Evolutionary conservation across 2,113 vertebrate species (phyloP).

Genomic region (Anolis sagrei): DNA sequence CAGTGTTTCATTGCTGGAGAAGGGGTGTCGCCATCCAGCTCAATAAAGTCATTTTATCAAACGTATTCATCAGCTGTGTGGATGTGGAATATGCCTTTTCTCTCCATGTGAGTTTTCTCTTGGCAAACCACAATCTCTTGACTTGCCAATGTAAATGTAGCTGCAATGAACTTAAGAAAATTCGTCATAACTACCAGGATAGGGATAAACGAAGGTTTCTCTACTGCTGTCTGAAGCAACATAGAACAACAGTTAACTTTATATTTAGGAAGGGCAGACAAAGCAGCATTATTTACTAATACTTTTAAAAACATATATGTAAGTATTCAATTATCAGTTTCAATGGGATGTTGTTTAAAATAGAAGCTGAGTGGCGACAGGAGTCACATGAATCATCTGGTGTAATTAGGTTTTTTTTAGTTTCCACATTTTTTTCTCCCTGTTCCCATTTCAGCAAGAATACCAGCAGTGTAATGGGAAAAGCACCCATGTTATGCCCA

Average conservation of each 20-base stretch:
- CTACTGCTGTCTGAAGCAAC: conserved; percentile 49
- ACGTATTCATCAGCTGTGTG: conserved; percentile 38
- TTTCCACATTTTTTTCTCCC: conserved; percentile 19
- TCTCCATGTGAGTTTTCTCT: conserved; percentile 37
- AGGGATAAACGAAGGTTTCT: conserved; percentile 65
- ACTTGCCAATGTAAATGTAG: conserved; percentile 66
- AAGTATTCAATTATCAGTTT: conserved; percentile 59
- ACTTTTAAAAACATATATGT: conserved; percentile 55
- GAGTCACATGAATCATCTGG: conserved; percentile 68
- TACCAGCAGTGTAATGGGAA: conserved; percentile 35
- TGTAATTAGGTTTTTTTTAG: conserved; percentile 31
- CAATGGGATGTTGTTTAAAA: conserved; percentile 68
- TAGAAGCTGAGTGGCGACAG: conserved; percentile 56
- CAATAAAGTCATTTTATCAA: conserved; percentile 47
- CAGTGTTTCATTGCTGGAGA: conserved; percentile 4
- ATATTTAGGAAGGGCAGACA: conserved; percentile 62
- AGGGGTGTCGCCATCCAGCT: conserved; percentile 1
- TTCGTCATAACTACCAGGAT: conserved; percentile 54
- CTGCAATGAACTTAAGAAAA: conserved; percentile 53
- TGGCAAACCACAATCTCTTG: conserved; percentile 53
- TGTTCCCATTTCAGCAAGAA: conserved; percentile 40
- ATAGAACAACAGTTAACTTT: conserved; percentile 56
- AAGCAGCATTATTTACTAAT: conserved; percentile 63
- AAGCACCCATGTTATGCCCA: background rate
- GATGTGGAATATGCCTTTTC: conserved; percentile 32